Base-by-base conservation (phyloP, 2,797 vertebrate genomes). In the Cheirogaleus major region DNA sequence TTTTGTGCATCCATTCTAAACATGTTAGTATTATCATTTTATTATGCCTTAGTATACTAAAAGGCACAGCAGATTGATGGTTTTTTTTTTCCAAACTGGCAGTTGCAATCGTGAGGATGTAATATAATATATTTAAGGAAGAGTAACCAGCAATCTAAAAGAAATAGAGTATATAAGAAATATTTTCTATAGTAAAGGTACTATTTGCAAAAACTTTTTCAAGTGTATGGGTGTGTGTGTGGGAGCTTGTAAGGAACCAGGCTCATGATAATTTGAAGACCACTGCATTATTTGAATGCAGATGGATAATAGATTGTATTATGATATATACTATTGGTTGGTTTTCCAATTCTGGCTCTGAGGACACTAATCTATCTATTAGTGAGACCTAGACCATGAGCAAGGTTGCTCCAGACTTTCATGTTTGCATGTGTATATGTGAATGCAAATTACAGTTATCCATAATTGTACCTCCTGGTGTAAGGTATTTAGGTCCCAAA, bases 301-400 rank as follows among this genome's bases (percentile, higher is more conserved):
- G 76, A 59, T 59, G 11, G 38, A 35, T 89, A 91, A 87, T 83
- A 83, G 55, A 52, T 84, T 90, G 50, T 41, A 95, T 89, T 57
- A 91, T 78, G 73, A 88, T 88, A 79, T 73, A 79, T 59, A 86
- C n/a, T 61, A 72, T 91, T 32, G 78, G 59, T 65, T 81, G 45
- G 45, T 72, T 95, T 95, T 69, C 65, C 48, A 91, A 80, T 15
- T 91, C 52, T 12, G 7, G 3, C 43, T 94, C 86, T 89, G 85
- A 95, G 45, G 52, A 48, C 35, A 79, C 35, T 23, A 67, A 61
- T 78, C 57, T 65, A 45, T 85, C 67, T 55, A 35, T 87, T 90
- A 76, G 52, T 89, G 61, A 96, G 86, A 70, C 65, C 41, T 57
- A 59, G 61, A 70, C 17, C 61, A 55, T 32, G 27, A 52, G 10